Conservation (phyloP, 2,113 vertebrate species). For the Myocastor coypus region DNA sequence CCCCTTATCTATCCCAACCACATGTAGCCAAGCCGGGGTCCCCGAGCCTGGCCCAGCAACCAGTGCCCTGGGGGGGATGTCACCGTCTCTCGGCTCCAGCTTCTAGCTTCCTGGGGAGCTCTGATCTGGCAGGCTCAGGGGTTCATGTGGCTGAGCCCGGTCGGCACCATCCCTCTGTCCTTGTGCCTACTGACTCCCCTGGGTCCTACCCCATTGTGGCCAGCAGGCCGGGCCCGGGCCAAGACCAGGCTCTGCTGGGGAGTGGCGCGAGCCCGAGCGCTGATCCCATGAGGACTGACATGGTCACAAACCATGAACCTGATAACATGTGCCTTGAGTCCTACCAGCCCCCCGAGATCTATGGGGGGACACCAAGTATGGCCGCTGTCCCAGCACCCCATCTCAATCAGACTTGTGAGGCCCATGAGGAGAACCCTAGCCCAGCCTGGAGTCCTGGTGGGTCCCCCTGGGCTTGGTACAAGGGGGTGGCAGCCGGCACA, state of each 20-base stretch:
- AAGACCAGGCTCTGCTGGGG: neutral
- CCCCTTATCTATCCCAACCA: neutral
- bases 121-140: rapidly evolving
- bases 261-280: neutral
- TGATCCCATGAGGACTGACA: too few species aligned
- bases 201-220: neutral
- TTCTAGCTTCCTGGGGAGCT: too few species aligned
- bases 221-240: rapidly evolving
- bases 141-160: rapidly evolving
- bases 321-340: rapidly evolving
- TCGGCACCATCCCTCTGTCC: neutral
- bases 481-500: rapidly evolving
- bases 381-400: neutral
- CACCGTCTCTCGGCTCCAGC: neutral
- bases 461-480: neutral
- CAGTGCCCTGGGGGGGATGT: neutral
- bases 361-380: rapidly evolving
- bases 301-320: neutral
- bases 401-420: neutral
- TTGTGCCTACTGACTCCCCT: neutral
- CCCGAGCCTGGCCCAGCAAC: neutral
- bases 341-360: rapidly evolving
- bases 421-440: neutral
- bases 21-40: neutral
- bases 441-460: neutral